Evolutionary conservation across 1,140 invertebrate species (phyloP).

Genomic region (Panulirus ornatus): DNA sequence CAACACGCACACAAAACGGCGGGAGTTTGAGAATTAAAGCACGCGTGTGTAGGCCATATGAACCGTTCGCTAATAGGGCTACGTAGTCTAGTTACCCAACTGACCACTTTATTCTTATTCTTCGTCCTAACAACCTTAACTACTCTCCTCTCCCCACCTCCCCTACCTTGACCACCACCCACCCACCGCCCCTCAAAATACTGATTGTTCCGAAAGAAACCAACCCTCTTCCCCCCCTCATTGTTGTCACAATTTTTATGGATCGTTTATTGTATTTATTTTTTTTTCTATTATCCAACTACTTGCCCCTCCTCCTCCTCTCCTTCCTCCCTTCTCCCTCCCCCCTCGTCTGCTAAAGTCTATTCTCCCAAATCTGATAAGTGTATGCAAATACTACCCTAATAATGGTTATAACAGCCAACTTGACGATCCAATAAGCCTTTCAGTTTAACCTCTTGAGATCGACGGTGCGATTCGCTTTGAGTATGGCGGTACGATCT

Average conservation of each 20-base stretch:
- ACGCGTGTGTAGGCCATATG: neutral
- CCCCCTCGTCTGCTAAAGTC: neutral
- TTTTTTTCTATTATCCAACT: too few species aligned
- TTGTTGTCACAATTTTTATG: conserved; percentile 4
- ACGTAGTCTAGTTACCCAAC: neutral
- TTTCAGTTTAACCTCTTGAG: too few species aligned
- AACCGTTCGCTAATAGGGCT: too few species aligned
- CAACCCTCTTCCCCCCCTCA: too few species aligned
- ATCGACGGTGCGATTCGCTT: too few species aligned
- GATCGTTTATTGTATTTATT: neutral
- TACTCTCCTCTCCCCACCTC: too few species aligned
- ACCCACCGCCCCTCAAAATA: conserved; percentile 63
- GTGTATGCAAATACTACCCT: conserved; percentile 8
- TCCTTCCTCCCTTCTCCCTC: too few species aligned
- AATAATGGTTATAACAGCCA: neutral
- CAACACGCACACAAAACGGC: conserved; percentile 31
- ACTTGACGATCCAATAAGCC: too few species aligned
- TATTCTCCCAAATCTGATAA: conserved; percentile 26
- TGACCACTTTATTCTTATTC: conserved; percentile 59
- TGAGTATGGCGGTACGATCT: too few species aligned
- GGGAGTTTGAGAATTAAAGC: conserved; percentile 5
- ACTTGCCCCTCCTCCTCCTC: too few species aligned
- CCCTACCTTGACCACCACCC: too few species aligned
- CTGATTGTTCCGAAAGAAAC: conserved; percentile 34
- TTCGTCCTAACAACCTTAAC: conserved; percentile 18